Evolutionary conservation across 2,888 invertebrate species (phyloP), one percentile per base, ranked within the genome.

Genomic region (Acanthosepion pharaonis): DNA sequence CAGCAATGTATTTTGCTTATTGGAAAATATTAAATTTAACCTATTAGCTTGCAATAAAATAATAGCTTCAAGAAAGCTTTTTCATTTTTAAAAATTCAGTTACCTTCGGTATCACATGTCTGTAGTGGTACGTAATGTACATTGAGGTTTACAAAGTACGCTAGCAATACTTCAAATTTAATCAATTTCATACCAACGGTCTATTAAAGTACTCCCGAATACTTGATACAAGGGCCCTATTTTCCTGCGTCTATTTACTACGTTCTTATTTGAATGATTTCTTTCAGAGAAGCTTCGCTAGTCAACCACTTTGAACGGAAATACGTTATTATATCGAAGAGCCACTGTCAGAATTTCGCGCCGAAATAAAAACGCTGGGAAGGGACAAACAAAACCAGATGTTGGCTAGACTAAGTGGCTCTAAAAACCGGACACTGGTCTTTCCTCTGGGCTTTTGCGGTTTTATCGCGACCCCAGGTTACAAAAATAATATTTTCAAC

Each of bases 361-460:
- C n/a, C 15, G n/a, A n/a, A 78, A 33, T n/a, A 15, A 78, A 9
- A 9, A 78, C 9, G n/a, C 78, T n/a, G 78, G n/a, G 78, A 33
- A 78, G n/a, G n/a, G 78, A 78, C 78, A 78, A 78, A n/a, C 78
- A 78, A 23, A 78, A 78, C 78, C 78, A 78, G n/a, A 78, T 78
- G 78, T 33, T 78, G 78, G 78, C 78, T n/a, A 78, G 78, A 78
- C 78, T n/a, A n/a, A 78, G n/a, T 78, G 78, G 78, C 78, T 33
- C 78, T 78, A n/a, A 15, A 78, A 78, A 78, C n/a, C 78, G 78
- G 78, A 78, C 78, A 78, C n/a, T 78, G 78, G n/a, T n/a, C 78
- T 78, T 78, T 78, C 78, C 78, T 78, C n/a, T 9, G 78, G n/a
- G 15, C 11, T 78, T 78, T 20, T 23, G 6, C 23, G 23, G 23